Evolutionary conservation across 2,797 vertebrate species (phyloP).

Genomic region (Erithacus rubecula): DNA sequence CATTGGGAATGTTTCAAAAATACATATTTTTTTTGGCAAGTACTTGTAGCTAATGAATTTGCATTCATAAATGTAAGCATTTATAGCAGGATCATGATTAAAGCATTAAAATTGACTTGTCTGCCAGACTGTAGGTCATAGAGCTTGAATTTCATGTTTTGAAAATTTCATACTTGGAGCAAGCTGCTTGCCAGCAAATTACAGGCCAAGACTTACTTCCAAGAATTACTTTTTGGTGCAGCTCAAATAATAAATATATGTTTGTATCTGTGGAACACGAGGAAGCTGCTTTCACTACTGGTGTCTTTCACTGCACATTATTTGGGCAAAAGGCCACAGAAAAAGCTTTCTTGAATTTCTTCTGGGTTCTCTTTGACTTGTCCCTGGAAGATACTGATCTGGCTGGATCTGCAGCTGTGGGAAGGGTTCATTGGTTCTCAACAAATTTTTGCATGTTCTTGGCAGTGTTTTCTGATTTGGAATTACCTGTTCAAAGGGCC

Average conservation of each 20-base stretch:
- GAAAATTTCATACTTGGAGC: not conserved
- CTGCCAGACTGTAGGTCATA: slow-evolving; percentile 41
- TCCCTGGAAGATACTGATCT: not conserved
- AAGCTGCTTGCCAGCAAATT: slow-evolving; percentile 8
- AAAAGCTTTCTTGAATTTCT: not conserved
- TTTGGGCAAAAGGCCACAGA: not conserved
- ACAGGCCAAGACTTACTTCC: not conserved
- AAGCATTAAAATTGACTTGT: slow-evolving; percentile 29
- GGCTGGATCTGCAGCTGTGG: not conserved
- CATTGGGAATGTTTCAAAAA: slow-evolving; percentile 40
- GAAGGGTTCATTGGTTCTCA: not conserved
- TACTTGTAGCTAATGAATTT: slow-evolving; percentile 17
- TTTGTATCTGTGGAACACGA: not conserved
- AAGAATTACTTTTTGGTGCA: not conserved
- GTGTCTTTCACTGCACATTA: not conserved
- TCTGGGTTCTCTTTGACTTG: not conserved
- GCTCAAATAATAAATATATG: not conserved
- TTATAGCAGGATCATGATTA: slow-evolving; percentile 40
- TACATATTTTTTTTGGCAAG: slow-evolving; percentile 23
- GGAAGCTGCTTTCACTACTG: not conserved
- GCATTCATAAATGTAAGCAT: slow-evolving; percentile 42
- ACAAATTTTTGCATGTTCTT: not conserved
- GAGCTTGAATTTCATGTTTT: slow-evolving; percentile 43
- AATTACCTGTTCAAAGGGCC: not conserved
- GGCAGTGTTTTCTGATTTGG: not conserved